Conservation (phyloP, 2,888 invertebrate species). For the Melinopterus prodromus region DNA sequence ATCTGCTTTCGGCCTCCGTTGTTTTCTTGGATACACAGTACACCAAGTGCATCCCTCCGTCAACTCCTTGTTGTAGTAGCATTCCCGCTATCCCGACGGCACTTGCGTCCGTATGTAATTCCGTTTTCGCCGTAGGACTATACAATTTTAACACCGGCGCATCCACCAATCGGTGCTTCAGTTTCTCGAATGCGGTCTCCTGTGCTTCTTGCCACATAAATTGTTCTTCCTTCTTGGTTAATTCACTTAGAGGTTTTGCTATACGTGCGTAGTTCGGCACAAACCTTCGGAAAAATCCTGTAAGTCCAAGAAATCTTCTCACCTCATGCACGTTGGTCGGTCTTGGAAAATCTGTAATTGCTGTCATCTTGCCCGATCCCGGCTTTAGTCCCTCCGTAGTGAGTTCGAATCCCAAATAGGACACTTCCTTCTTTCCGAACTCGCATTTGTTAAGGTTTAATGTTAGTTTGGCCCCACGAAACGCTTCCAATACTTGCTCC, state of each 20-base stretch:
- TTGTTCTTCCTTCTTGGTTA: conserved; percentile 9
- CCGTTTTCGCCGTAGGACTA: background rate
- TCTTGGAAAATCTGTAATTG: conserved; percentile 28
- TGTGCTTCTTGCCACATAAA: conserved; percentile 24
- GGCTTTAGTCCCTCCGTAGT: conserved; percentile 27
- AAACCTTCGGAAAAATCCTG: conserved; percentile 29
- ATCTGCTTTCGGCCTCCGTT: conserved; percentile 36
- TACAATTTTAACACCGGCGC: conserved; percentile 12
- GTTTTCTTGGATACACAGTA: conserved; percentile 44
- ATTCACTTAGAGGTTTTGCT: conserved; percentile 23
- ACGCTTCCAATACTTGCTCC: conserved; percentile 40
- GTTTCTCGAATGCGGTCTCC: conserved; percentile 14
- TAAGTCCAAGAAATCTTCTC: conserved; percentile 28
- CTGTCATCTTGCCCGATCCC: conserved; percentile 41
- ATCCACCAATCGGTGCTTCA: conserved; percentile 5
- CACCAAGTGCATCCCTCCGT: conserved; percentile 40
- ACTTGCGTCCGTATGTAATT: conserved; percentile 27
- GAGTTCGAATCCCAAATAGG: conserved; percentile 48
- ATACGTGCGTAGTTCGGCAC: conserved; percentile 13
- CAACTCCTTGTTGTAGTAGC: conserved; percentile 41
- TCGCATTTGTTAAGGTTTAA: conserved; percentile 48
- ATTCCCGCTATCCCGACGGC: conserved; percentile 41
- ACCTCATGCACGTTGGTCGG: conserved; percentile 28
- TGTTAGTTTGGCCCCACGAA: conserved; percentile 45
- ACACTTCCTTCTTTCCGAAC: conserved; percentile 43